Evolutionary conservation across 2,888 invertebrate genomes (phyloP), one percentile per base, ranked within the genome.

Genomic region (Celastrina argiolus): DNA sequence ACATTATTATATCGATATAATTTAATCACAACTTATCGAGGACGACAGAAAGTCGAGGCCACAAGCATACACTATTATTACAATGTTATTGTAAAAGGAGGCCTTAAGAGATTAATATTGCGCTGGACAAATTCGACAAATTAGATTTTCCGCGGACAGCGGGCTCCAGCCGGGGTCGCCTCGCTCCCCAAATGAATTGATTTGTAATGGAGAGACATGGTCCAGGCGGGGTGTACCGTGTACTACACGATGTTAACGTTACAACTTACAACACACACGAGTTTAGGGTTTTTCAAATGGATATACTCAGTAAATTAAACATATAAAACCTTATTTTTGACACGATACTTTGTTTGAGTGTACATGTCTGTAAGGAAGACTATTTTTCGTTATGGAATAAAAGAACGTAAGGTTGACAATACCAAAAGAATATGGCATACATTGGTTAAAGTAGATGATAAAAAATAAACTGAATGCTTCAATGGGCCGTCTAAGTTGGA

Each of bases 161-260:
- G 18, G 59, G 18, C 5, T 8, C 12, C 2, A 34, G 36, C 2
- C 18, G 22, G 34, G 39, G 39, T 61, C 61, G 16, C 61, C 22
- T 61, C 61, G 16, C 61, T 36, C 61, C 65, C 68, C 59, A 67
- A 68, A 68, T 71, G 71, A 71, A 72, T 73, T 71, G 74, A 72
- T 69, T 73, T 70, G 73, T 76, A 75, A 75, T 73, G 74, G 74
- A 76, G 73, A 72, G 12, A 8, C 51, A 5, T 10, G 45, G 51
- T 22, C 2, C n/a, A 41, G 10, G 18, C 51, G 22, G 51, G 51
- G 51, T 26, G 51, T 22, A 22, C n/a, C n/a, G n/a, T n/a, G n/a
- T n/a, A n/a, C n/a, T n/a, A n/a, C n/a, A n/a, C n/a, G n/a, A n/a
- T n/a, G n/a, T n/a, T n/a, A n/a, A n/a, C n/a, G n/a, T n/a, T n/a